These are phyloP conservation scores for Prionailurus viverrinus DNA, from an alignment of 2,113 vertebrate genomes.

Conservation along the genomic window DNA sequence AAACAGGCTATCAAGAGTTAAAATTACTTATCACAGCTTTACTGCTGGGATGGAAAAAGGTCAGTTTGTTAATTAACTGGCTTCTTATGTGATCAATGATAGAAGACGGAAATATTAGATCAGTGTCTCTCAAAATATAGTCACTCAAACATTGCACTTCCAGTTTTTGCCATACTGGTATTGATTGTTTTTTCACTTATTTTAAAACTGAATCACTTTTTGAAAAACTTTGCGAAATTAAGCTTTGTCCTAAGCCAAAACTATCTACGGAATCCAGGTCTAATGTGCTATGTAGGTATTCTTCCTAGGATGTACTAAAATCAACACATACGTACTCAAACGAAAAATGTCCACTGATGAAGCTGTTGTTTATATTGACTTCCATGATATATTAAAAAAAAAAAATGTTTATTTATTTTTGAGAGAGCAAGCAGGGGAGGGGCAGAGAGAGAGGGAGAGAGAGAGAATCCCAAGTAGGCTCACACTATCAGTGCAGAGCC, in stretches of 20 bases:
- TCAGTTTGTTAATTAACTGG: not conserved
- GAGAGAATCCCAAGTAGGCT: no score
- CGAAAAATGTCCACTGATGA: not conserved
- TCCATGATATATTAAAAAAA: not conserved
- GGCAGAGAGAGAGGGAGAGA: no score
- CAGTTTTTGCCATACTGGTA: not conserved
- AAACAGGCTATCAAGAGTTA: not conserved
- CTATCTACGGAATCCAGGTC: not conserved
- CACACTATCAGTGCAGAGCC: no score
- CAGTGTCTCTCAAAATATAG: not conserved
- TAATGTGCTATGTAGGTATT: not conserved
- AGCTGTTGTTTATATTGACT: not conserved
- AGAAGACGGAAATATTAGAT: constrained; percentile 1
- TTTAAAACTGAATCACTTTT: not conserved
- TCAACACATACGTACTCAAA: not conserved
- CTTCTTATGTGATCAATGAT: not conserved
- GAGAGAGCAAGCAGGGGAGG: no score
- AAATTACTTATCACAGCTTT: not conserved
- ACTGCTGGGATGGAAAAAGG: not conserved
- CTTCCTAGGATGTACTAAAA: not conserved
- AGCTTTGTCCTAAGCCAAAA: not conserved
- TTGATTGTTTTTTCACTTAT: not conserved
- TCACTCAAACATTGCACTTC: not conserved
- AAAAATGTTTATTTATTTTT: no score
- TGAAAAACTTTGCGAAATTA: not conserved